Base-by-base conservation (phyloP, 2,888 invertebrate species). In the Brassicogethes aeneus region DNA sequence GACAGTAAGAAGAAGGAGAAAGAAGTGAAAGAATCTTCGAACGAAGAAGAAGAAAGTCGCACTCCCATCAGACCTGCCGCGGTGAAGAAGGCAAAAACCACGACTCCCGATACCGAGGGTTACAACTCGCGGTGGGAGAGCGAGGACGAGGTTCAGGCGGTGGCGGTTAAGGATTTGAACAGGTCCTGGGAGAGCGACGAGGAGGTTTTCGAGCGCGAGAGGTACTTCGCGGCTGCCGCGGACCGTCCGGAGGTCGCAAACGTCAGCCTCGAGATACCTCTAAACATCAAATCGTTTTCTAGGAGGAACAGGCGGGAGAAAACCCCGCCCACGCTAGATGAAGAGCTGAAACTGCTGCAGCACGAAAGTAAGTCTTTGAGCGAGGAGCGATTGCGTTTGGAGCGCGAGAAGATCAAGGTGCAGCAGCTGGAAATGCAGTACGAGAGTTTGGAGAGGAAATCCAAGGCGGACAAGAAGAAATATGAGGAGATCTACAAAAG, bases 131-230 rank as follows among this genome's bases (percentile, higher is more conserved):
- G 44, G 32, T 53, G 55, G 54, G 56, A 57, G 39, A 54, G 51
- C 30, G 54, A 54, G 3, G 53, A 51, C 2, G 54, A 51, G 7
- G 37, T 46, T n/a, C 40, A 43, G 2, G 39, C 46, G 2, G 41
- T 41, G n/a, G 40, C 37, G 15, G 37, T 35, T 16, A 37, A 37
- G n/a, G 41, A 47, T 15, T 51, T 52, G 31, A 57, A 53, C 42
- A 43, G 48, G 2, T 56, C 56, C 5, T 61, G 60, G 61, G 61
- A 61, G 42, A 59, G 57, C 37, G 60, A 61, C 34, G 60, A 60
- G 31, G 61, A 61, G 40, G 12, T 52, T 7, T 52, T 54, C 34
- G 53, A 53, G 29, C 42, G 45, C 8, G 34, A 16, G 17, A 14
- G 30, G 30, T 31, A 37, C 30, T 10, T 16, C 23, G 31, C 30